Evolutionary conservation across 2,888 invertebrate species (phyloP).

Genomic region (Gisinianus flammeolus): DNA sequence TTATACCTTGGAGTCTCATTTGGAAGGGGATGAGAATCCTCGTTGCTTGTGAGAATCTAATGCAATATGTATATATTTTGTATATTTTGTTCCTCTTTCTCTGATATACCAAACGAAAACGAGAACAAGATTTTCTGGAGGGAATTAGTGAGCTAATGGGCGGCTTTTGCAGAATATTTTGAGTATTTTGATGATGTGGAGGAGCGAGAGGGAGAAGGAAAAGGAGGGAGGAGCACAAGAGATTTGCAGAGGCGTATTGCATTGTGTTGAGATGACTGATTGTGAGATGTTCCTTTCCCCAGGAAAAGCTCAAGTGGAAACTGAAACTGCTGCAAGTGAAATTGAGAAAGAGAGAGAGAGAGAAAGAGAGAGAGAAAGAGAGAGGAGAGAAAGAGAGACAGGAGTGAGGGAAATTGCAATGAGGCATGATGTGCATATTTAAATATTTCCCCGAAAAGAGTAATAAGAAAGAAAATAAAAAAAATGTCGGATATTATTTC

Average conservation of each 20-base stretch:
- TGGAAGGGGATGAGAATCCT: too few relatives aligned
- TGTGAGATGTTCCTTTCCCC: background rate
- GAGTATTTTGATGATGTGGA: background rate
- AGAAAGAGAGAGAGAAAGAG: background rate
- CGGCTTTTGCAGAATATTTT: background rate
- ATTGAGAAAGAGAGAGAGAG: background rate
- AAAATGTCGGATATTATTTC: background rate
- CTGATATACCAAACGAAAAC: too few relatives aligned
- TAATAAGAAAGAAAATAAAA: background rate
- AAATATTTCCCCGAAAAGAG: background rate
- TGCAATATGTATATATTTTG: too few relatives aligned
- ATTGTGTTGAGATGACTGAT: background rate
- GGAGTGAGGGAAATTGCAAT: background rate
- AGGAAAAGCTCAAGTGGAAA: background rate
- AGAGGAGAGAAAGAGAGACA: background rate
- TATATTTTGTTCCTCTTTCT: too few relatives aligned
- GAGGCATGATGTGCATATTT: constrained; percentile 1
- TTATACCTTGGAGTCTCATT: too few relatives aligned
- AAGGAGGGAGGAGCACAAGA: background rate
- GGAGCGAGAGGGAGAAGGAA: background rate
- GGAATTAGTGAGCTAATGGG: background rate
- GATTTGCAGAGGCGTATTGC: background rate
- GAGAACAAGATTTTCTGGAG: background rate
- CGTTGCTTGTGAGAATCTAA: too few relatives aligned
- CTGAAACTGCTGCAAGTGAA: background rate